A percentile compares a stretch with the other conserved stretches of the same genome.
Evolutionary conservation across 2,888 invertebrate species (phyloP).

Genomic region (Apodemia mormo): DNA sequence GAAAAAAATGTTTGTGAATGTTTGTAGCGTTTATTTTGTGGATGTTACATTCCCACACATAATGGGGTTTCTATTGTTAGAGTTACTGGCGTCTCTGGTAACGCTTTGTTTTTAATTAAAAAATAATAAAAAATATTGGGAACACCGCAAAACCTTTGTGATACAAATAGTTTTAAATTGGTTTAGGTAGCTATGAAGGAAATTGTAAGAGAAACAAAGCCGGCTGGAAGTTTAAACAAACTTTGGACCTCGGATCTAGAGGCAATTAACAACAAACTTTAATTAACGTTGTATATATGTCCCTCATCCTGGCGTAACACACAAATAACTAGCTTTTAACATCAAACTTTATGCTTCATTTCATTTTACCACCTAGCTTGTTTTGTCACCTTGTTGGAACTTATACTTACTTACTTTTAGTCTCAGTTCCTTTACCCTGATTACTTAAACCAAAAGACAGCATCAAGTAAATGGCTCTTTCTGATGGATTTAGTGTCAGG

Average conservation of each 20-base stretch:
- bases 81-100: too few relatives aligned
- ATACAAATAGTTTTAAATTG: slow-evolving; percentile 6
- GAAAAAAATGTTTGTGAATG: too few relatives aligned
- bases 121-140: background rate
- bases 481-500: too few relatives aligned
- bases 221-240: slow-evolving; percentile 8
- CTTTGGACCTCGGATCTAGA: slow-evolving; percentile 15
- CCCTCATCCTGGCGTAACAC: background rate
- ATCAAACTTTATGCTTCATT: background rate
- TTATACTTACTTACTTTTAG: too few relatives aligned
- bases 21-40: too few relatives aligned
- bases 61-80: too few relatives aligned
- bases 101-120: too few relatives aligned
- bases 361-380: background rate
- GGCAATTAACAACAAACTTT: slow-evolving; percentile 16
- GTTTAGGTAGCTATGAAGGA: slow-evolving; percentile 2
- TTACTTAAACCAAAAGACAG: too few relatives aligned
- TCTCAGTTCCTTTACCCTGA: too few relatives aligned
- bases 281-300: slow-evolving; percentile 17
- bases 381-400: background rate
- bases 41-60: too few relatives aligned
- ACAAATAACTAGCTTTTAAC: slow-evolving; percentile 6
- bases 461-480: too few relatives aligned
- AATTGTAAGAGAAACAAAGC: slow-evolving; percentile 14
- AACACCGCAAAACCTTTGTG: background rate